These are phyloP conservation scores for Sarcophaga rosellei DNA, from an alignment of 2,888 invertebrate genomes.

Conservation along the genomic window DNA sequence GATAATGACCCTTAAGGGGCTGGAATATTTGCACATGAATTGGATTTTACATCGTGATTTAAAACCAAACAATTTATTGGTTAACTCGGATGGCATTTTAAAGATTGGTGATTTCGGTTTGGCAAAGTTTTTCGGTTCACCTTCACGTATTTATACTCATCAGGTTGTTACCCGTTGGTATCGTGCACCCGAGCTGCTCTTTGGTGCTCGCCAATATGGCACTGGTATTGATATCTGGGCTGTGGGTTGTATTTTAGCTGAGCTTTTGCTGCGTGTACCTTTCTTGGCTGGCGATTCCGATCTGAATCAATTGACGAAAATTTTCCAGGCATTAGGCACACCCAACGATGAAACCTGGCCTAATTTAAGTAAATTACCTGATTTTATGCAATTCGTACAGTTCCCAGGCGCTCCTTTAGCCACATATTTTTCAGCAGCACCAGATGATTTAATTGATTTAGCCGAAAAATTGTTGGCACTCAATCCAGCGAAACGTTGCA, in stretches of 20 bases:
- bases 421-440: slow-evolving; percentile 97
- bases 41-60: slow-evolving; percentile 99
- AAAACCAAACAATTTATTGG: slow-evolving; percentile 98
- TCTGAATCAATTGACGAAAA: slow-evolving; percentile 96
- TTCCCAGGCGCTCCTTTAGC: slow-evolving; percentile 92
- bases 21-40: slow-evolving; percentile 96
- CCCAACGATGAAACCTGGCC: slow-evolving; percentile 97
- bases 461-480: slow-evolving; percentile 89
- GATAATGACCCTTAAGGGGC: slow-evolving; percentile 94
- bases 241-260: slow-evolving; percentile 98
- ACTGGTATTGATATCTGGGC: slow-evolving; percentile 99
- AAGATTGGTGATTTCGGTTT: slow-evolving; percentile 99
- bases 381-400: slow-evolving; percentile 95
- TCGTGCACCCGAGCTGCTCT: slow-evolving; percentile 95
- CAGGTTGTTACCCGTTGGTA: slow-evolving; percentile 98
- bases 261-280: slow-evolving; percentile 93
- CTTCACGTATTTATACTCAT: slow-evolving; percentile 97
- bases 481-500: slow-evolving; percentile 91
- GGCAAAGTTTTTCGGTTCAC: slow-evolving; percentile 98
- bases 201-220: slow-evolving; percentile 97
- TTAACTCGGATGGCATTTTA: slow-evolving; percentile 94
- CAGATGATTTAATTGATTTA: slow-evolving; percentile 93
- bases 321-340: slow-evolving; percentile 97
- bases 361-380: slow-evolving; percentile 89
- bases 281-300: slow-evolving; percentile 98